Conservation (phyloP, 2,888 invertebrate species). For the Malthinus seriepunctatus region DNA sequence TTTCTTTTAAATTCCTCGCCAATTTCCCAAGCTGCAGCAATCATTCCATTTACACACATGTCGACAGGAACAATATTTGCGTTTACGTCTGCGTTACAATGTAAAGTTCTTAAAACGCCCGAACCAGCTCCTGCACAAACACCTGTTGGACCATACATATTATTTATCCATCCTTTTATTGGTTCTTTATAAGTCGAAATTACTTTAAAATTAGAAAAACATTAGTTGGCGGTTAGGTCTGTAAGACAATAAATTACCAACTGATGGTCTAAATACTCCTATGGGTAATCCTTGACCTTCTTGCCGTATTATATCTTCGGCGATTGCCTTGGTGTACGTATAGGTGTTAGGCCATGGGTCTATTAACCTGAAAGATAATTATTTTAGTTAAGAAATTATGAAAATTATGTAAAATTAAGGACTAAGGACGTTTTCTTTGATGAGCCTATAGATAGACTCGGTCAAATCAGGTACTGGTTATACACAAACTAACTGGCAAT, state of each 20-base stretch:
- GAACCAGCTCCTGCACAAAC: slow-evolving; percentile 73
- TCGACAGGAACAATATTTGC: slow-evolving; percentile 82
- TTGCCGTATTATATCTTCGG: slow-evolving; percentile 73
- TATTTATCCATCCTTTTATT: slow-evolving; percentile 86
- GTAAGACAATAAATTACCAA: slow-evolving; percentile 60
- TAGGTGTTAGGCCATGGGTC: slow-evolving; percentile 87
- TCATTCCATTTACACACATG: slow-evolving; percentile 79
- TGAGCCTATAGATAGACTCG: no score
- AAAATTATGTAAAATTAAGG: no score
- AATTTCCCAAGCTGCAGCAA: slow-evolving; percentile 77
- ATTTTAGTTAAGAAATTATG: not conserved
- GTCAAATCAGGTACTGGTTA: no score
- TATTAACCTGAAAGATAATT: slow-evolving; percentile 43
- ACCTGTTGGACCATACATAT: slow-evolving; percentile 86
- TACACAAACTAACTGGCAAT: no score
- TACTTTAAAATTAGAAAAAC: slow-evolving; percentile 51
- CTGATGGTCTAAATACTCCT: slow-evolving; percentile 82
- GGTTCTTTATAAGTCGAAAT: slow-evolving; percentile 74
- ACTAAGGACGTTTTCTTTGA: no score
- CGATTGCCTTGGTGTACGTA: slow-evolving; percentile 87
- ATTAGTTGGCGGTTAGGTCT: not conserved
- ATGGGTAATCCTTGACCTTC: slow-evolving; percentile 75
- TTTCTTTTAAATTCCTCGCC: slow-evolving; percentile 38
- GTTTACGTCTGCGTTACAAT: slow-evolving; percentile 67
- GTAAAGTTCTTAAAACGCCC: slow-evolving; percentile 75